phyloP scores from a whole-genome alignment of 1,140 invertebrate species.

The Drosophila ananassae region DNA sequence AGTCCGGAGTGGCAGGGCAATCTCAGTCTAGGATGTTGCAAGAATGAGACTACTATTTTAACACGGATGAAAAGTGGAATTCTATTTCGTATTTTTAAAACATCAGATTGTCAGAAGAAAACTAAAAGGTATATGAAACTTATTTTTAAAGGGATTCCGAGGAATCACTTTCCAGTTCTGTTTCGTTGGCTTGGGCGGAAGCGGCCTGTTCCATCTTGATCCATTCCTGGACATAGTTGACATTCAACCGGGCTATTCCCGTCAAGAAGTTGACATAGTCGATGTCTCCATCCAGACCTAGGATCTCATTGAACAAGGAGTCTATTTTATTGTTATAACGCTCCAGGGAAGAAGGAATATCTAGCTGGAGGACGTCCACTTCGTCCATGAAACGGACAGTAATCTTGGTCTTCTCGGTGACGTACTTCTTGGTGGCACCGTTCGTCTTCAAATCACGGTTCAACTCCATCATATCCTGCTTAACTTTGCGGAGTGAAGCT shows the following conservation, averaged over 20 bases:
- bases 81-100: neutral
- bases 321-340: slow-evolving; percentile 39
- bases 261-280: slow-evolving; percentile 34
- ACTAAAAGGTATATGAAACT: too few relatives aligned
- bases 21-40: neutral
- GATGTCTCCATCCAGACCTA: slow-evolving; percentile 39
- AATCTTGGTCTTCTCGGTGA: neutral
- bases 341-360: slow-evolving; percentile 29
- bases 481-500: slow-evolving; percentile 27
- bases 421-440: neutral
- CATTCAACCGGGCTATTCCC: slow-evolving; percentile 28
- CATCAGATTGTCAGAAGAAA: too few relatives aligned
- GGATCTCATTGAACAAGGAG: slow-evolving; percentile 27
- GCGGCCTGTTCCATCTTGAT: neutral
- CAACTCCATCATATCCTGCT: slow-evolving; percentile 46
- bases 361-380: slow-evolving; percentile 28
- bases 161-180: too few relatives aligned
- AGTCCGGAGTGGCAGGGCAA: slow-evolving; percentile 19
- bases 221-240: slow-evolving; percentile 27
- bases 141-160: too few relatives aligned
- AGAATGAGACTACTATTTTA: slow-evolving; percentile 9
- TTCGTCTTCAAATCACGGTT: slow-evolving; percentile 20
- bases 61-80: neutral
- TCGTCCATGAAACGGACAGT: slow-evolving; percentile 41
- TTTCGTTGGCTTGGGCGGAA: neutral